Evolutionary conservation across 2,888 invertebrate species (phyloP), one percentile per base, ranked within the genome.

Genomic region (Idaea dimidiata): DNA sequence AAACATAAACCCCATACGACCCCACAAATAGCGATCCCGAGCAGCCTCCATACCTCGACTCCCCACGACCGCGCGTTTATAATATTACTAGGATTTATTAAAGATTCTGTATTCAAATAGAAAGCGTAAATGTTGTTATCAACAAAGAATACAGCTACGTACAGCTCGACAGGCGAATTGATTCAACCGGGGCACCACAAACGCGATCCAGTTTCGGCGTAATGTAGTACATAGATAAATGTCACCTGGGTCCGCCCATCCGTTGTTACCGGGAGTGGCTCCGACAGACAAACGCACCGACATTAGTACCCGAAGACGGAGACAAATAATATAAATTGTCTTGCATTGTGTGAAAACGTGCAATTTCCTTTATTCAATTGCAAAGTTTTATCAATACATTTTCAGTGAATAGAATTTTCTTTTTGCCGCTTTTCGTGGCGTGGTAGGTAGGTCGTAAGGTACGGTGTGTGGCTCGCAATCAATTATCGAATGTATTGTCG

Each of bases 241-340:
- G 65, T 65, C 65, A 63, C 54, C 60, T 54, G 60, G 62, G 60
- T 56, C 67, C 71, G 66, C 71, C 71, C 62, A 61, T 71, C 70
- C 66, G 66, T 17, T 68, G 70, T 72, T 59, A 18, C 10, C 58
- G 58, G 55, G n/a, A 17, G 60, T 57, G 31, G 57, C 43, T 43
- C 43, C 43, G 10, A 5, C 43, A 43, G 43, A 43, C 43, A 43
- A 43, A 43, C 43, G 43, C 43, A 43, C 43, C 3, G 43, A 43
- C 43, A 43, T 43, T 43, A 43, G 43, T 43, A 43, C 43, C 8
- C 43, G 14, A 43, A 8, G 43, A 43, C 43, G 43, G 2, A 8
- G 43, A 43, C 43, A 43, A 43, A 43, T 43, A 43, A 43, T 43
- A 43, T 43, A 43, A 43, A 43, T 8, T 43, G 43, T 43, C 14